These are phyloP conservation scores for Cassiopea xamachana DNA, from an alignment of 30 jellyfish, hydroid and myxozoan species.

Conservation along the genomic window DNA sequence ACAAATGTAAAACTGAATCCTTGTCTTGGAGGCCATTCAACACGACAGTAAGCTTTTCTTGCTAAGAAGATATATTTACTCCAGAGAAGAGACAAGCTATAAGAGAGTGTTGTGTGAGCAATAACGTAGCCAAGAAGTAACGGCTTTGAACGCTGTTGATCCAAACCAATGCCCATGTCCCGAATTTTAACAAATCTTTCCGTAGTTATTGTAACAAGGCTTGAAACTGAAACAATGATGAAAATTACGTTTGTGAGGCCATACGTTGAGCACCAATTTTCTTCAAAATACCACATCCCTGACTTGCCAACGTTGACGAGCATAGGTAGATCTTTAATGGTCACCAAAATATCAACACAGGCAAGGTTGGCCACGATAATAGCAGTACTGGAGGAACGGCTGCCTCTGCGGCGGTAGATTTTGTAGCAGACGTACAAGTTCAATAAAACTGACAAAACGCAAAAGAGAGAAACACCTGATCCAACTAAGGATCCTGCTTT, in stretches of 20 bases:
- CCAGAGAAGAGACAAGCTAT: conserved; percentile 94
- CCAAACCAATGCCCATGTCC: conserved; percentile 58
- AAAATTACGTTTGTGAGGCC: conserved; percentile 93
- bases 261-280: conserved; percentile 89
- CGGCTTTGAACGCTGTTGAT: conserved; percentile 69
- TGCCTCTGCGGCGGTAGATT: conserved; percentile 72
- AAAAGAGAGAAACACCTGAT: conserved; percentile 62
- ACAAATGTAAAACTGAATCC: conserved; percentile 91
- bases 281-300: conserved; percentile 93
- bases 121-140: conserved; percentile 93
- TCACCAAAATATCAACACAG: conserved; percentile 93
- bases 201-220: conserved; percentile 90
- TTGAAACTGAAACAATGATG: conserved; percentile 93
- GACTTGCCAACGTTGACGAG: conserved; percentile 67
- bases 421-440: conserved; percentile 73
- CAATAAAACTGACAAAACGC: conserved; percentile 53
- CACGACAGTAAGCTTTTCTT: conserved; percentile 93
- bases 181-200: conserved; percentile 79
- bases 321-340: conserved; percentile 89
- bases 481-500: conserved; percentile 77
- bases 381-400: conserved; percentile 89
- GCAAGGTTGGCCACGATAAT: conserved; percentile 95
- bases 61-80: conserved; percentile 92
- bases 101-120: conserved; percentile 95
- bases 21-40: conserved; percentile 96